These are phyloP conservation scores for Gibbula magus DNA, from an alignment of 2,888 invertebrate genomes.

Conservation along the genomic window DNA sequence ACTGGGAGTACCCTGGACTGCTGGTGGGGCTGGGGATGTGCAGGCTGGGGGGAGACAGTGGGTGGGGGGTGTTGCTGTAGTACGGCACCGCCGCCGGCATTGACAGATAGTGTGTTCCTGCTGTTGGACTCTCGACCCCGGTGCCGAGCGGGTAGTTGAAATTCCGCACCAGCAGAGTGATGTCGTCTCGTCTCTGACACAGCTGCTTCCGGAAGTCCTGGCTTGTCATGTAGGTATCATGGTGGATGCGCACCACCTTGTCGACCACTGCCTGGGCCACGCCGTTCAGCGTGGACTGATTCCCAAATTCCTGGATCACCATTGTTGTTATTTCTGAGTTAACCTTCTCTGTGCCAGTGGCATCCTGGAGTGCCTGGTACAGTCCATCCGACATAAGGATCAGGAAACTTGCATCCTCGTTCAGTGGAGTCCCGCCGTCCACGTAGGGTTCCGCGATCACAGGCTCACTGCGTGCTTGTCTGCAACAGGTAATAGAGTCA, in stretches of 20 bases:
- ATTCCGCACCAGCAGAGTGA: conserved; percentile 89
- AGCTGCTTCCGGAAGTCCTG: conserved; percentile 54
- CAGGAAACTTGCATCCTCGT: conserved; percentile 87
- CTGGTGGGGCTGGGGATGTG: conserved; percentile 29
- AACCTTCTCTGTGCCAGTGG: conserved; percentile 85
- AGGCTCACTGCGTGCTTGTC: conserved; percentile 84
- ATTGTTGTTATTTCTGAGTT: conserved; percentile 70
- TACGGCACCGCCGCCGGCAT: conserved; percentile 11
- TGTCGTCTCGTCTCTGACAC: conserved; percentile 84
- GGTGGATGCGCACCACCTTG: conserved; percentile 88
- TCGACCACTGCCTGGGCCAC: conserved; percentile 91
- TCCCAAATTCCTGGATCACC: conserved; percentile 79
- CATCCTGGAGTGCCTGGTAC: conserved; percentile 88
- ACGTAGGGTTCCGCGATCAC: conserved; percentile 87
- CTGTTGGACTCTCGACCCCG: conserved; percentile 76
- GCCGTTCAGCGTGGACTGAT: conserved; percentile 85
- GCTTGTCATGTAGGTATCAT: conserved; percentile 82
- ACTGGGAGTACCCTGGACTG: conserved; percentile 25
- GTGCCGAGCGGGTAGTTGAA: conserved; percentile 87
- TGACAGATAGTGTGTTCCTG: conserved; percentile 37
- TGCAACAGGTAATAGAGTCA: conserved; percentile 39
- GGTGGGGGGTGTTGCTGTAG: neutral
- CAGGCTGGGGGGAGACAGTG: conserved; percentile 15
- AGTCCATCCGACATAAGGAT: conserved; percentile 90
- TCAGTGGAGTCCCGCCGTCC: conserved; percentile 86